These are phyloP conservation scores for Apolygus lucorum DNA, from an alignment of 1,140 invertebrate genomes.

Conservation along the genomic window DNA sequence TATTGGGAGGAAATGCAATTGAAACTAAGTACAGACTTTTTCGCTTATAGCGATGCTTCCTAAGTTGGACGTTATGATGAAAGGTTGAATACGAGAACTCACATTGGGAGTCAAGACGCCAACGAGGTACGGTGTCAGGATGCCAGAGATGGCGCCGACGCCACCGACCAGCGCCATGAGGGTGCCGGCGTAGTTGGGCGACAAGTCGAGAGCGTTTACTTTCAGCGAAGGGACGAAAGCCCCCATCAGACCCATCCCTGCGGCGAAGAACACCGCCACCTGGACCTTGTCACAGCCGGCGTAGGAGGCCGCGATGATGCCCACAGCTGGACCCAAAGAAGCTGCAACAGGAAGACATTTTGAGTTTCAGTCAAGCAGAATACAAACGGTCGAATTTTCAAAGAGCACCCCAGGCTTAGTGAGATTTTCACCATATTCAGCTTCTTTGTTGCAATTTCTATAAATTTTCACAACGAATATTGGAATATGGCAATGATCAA, in stretches of 20 bases:
- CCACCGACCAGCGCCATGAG: constrained; percentile 76
- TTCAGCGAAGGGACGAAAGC: constrained; percentile 66
- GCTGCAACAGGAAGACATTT: constrained; percentile 47
- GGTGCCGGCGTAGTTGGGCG: constrained; percentile 70
- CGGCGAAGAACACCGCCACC: constrained; percentile 56
- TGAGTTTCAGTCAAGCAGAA: no score
- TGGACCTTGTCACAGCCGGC: constrained; percentile 57
- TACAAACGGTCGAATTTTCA: no score
- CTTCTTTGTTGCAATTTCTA: no score
- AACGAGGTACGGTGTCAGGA: constrained; percentile 66
- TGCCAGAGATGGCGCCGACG: constrained; percentile 69
- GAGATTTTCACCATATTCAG: no score
- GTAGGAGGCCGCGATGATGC: constrained; percentile 70
- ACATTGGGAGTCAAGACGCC: constrained; percentile 64
- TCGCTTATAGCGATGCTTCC: no score
- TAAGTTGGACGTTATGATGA: no score
- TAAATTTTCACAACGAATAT: no score
- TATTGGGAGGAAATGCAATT: no score
- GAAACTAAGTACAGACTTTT: no score
- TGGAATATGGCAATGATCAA: no score
- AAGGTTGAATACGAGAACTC: no score
- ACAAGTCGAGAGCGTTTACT: constrained; percentile 72
- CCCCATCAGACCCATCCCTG: constrained; percentile 65
- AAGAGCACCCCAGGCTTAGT: no score
- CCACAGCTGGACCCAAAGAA: constrained; percentile 61